Percentiles rank a stretch among this genome's conserved stretches.
Conservation (phyloP, 2,113 vertebrate species). For the Butorides virescens region DNA sequence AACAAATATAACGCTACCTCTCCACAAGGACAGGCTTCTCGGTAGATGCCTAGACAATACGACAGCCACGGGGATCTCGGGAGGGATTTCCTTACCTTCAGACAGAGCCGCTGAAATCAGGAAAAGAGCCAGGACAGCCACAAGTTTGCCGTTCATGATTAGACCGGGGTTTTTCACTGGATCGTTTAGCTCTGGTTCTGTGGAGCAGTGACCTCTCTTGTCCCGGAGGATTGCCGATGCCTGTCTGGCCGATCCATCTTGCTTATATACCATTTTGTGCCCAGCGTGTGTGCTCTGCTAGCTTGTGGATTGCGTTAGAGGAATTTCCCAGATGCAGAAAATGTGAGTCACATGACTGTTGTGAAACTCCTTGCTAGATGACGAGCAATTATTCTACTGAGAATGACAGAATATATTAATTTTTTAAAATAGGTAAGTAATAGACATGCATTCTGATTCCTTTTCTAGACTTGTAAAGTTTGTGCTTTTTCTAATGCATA, state of each 20-base stretch:
- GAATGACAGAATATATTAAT: neutral
- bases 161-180: neutral
- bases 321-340: constrained; percentile 71
- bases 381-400: neutral
- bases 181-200: neutral
- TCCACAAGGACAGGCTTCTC: neutral
- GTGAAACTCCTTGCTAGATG: constrained; percentile 23
- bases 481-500: neutral
- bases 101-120: constrained; percentile 65
- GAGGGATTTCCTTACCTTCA: constrained; percentile 74
- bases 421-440: neutral
- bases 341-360: constrained; percentile 67
- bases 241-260: neutral
- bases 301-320: constrained; percentile 59
- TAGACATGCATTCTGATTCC: neutral
- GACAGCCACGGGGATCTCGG: neutral
- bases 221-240: neutral
- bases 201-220: neutral
- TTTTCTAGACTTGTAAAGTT: neutral
- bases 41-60: neutral
- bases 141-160: constrained; percentile 37
- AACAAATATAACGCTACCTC: neutral
- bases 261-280: constrained; percentile 46
- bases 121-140: constrained; percentile 51
- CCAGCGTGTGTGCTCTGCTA: neutral